Percentiles rank a stretch among this genome's conserved stretches.
These are phyloP conservation scores for Camarhynchus parvulus DNA, from an alignment of 2,113 vertebrate species.

Conservation along the genomic window DNA sequence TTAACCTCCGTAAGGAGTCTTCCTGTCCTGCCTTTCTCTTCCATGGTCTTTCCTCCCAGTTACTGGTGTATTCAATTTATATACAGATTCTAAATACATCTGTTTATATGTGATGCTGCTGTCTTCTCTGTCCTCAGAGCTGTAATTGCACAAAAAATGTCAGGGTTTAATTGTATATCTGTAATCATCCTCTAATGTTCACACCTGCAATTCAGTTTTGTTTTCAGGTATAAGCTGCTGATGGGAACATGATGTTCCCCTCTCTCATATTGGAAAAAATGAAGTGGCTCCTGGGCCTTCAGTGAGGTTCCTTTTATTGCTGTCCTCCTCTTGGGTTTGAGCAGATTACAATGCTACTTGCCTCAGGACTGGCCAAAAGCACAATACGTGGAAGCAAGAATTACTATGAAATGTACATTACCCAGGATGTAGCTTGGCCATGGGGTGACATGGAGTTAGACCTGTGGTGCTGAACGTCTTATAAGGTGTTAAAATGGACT, in stretches of 20 bases:
- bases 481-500: background rate
- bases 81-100: background rate
- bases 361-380: background rate
- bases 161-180: background rate
- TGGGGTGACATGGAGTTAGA: background rate
- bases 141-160: background rate
- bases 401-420: background rate
- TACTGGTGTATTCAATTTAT: background rate
- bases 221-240: background rate
- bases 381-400: background rate
- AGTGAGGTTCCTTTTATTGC: background rate
- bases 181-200: background rate
- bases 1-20: background rate
- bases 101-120: background rate
- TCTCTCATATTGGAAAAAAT: background rate
- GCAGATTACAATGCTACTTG: background rate
- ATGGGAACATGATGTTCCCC: background rate
- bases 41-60: background rate
- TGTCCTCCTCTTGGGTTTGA: background rate
- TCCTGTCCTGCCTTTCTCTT: background rate
- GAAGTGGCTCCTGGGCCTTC: accelerated
- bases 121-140: background rate
- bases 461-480: background rate
- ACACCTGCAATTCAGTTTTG: background rate
- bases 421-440: background rate